A percentile compares a stretch with the other conserved stretches of the same genome.
These are phyloP conservation scores for Lithophane ornitopus DNA, from an alignment of 2,888 invertebrate species.

Conservation along the genomic window DNA sequence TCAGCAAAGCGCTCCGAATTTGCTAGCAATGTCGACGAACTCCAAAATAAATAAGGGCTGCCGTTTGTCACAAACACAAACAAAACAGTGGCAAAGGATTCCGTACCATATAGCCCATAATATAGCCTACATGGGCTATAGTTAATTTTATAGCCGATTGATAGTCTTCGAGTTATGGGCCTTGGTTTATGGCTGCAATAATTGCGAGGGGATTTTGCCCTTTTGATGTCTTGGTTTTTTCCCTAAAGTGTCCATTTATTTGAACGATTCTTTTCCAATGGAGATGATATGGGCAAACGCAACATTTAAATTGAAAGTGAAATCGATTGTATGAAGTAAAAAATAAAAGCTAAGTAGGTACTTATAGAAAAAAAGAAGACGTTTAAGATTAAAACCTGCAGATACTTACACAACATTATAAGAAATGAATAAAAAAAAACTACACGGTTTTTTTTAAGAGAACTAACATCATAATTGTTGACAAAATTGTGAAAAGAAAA, in stretches of 20 bases:
- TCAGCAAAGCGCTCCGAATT: slow-evolving; percentile 69
- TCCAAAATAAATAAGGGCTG: slow-evolving; percentile 85
- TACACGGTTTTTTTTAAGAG: too few species aligned
- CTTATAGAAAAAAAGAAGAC: neutral
- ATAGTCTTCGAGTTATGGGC: slow-evolving; percentile 47
- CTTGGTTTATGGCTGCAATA: slow-evolving; percentile 53
- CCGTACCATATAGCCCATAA: slow-evolving; percentile 47
- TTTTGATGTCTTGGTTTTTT: slow-evolving; percentile 41
- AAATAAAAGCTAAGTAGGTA: neutral
- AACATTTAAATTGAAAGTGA: neutral
- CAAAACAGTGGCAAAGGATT: slow-evolving; percentile 77
- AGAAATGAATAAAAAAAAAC: too few species aligned
- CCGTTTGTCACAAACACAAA: slow-evolving; percentile 83
- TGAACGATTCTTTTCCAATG: neutral
- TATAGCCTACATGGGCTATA: slow-evolving; percentile 50
- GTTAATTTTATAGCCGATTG: slow-evolving; percentile 67
- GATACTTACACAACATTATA: too few species aligned
- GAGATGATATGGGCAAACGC: neutral
- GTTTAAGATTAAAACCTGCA: neutral
- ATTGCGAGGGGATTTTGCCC: slow-evolving; percentile 40
- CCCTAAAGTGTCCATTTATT: slow-evolving; percentile 19
- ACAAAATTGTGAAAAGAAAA: neutral
- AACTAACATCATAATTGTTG: neutral
- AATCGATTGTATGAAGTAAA: neutral
- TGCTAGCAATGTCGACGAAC: slow-evolving; percentile 79